Base-by-base conservation (phyloP, 2,888 invertebrate genomes). In the Diaphora mendica region DNA sequence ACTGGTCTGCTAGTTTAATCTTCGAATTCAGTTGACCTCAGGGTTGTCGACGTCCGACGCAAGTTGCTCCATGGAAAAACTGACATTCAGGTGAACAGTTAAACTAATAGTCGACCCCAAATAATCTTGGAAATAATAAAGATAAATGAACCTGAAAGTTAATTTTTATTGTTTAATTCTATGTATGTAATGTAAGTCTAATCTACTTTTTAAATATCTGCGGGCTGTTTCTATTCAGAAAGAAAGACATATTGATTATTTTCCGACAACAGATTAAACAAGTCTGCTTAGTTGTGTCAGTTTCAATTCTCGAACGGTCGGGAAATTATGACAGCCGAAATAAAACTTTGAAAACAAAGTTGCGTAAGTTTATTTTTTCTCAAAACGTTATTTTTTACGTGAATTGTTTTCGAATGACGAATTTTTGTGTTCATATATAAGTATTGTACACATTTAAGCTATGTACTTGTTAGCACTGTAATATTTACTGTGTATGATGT, bases 281-380 rank as follows among this genome's bases (percentile, higher is more conserved):
- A 64, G 48, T 64, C n/a, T 26, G 67, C 35, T 74, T 62, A 62
- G 59, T 76, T 74, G 68, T 69, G 78, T 80, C 77, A 77, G 73
- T 74, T 80, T 77, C 79, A 78, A 71, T 70, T 71, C 35, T 75
- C 75, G 69, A 75, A 74, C 73, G 69, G 64, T 70, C 76, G 79
- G 74, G 77, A 84, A 83, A 86, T 84, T 87, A 85, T 86, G 79
- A 82, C 82, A 81, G n/a, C 75, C 87, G 89, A 90, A 85, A 91
- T 91, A 87, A 89, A 90, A 85, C 91, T 91, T 64, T 75, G 23
- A 71, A 86, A 91, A 90, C 84, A 77, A 86, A 89, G 89, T 91
- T 91, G 89, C 84, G 79, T 66, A 69, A 83, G 76, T 81, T 77
- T 78, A 84, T 84, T 88, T 88, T 91, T 88, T 86, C 82, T 85